Evolutionary conservation across 1,140 invertebrate genomes (phyloP), one percentile per base, ranked within the genome.

Genomic region (Cotesia glomerata): DNA sequence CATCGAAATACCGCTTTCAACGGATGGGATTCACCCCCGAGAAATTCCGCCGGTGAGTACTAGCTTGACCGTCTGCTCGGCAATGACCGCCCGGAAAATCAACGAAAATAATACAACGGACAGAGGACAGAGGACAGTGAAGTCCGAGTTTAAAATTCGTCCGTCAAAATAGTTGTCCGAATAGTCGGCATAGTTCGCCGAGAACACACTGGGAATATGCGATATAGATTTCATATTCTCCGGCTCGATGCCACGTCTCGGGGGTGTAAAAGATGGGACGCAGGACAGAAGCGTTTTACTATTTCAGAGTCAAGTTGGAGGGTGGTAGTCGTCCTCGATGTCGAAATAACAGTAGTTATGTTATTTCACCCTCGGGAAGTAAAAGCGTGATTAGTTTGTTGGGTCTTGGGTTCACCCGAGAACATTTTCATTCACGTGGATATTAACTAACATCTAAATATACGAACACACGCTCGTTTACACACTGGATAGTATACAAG

Each of bases 391-490:
- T 71, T 71, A 71, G 69, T 71, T 71, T 52, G 52, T 54, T 35
- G 49, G 62, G 51, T 71, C 62, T 65, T 54, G 59, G 49, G 69
- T 70, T 70, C 39, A 26, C 35, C 59, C 58, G 62, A 45, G 69
- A 56, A 71, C 69, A 71, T 71, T 71, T 71, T 71, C 69, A 71
- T 71, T 71, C 49, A 58, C 52, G 54, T 13, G 61, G 39, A 65
- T 64, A 32, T 9, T 51, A 32, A 36, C 13, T 59, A 61, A 39
- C 68, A 70, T 49, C 58, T 13, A 16, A 35, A 35, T 52, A 36
- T 18, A 35, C 54, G 16, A 52, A 32, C 61, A 52, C 39, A 59
- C 39, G 26, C 26, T 34, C 32, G 54, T 54, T 26, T 34, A 70
- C 49, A 71, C 39, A 7, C 39, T 45, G 1, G 7, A 0, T 45